Evolutionary conservation across 2,888 invertebrate genomes (phyloP).

Genomic region (Parnassius smintheus): DNA sequence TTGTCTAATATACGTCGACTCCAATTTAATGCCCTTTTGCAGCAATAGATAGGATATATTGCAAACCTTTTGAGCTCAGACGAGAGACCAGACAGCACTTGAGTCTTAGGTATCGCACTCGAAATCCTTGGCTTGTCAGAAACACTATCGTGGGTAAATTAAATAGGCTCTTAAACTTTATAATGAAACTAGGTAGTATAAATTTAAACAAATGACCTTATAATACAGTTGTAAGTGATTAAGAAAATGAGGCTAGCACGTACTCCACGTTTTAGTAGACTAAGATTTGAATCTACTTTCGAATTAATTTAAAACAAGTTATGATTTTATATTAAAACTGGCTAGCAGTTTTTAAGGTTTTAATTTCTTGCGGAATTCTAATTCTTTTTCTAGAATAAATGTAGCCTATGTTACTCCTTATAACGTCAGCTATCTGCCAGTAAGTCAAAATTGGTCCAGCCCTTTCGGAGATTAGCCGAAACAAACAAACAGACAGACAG

Average conservation of each 20-base stretch:
- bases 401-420: too few species aligned
- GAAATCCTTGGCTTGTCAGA: constrained; percentile 20
- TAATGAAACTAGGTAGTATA: constrained; percentile 3
- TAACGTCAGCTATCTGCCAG: too few species aligned
- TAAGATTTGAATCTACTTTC: too few species aligned
- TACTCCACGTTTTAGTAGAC: constrained; percentile 1
- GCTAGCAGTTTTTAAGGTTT: too few species aligned
- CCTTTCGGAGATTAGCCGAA: too few species aligned
- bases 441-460: too few species aligned
- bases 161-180: constrained; percentile 15
- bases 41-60: constrained; percentile 10
- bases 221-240: constrained; percentile 13
- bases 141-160: constrained; percentile 19
- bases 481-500: too few species aligned
- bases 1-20: constrained; percentile 10
- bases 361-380: too few species aligned
- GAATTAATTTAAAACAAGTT: too few species aligned
- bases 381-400: too few species aligned
- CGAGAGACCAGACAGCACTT: constrained; percentile 3
- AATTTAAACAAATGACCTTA: constrained; percentile 9
- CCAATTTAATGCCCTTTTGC: constrained; percentile 11
- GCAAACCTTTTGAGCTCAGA: constrained; percentile 1
- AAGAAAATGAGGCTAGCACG: constrained; percentile 13
- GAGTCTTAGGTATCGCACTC: constrained; percentile 1
- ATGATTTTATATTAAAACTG: too few species aligned